Evolutionary conservation across 2,888 invertebrate species (phyloP).

Genomic region (Unio delphinus): DNA sequence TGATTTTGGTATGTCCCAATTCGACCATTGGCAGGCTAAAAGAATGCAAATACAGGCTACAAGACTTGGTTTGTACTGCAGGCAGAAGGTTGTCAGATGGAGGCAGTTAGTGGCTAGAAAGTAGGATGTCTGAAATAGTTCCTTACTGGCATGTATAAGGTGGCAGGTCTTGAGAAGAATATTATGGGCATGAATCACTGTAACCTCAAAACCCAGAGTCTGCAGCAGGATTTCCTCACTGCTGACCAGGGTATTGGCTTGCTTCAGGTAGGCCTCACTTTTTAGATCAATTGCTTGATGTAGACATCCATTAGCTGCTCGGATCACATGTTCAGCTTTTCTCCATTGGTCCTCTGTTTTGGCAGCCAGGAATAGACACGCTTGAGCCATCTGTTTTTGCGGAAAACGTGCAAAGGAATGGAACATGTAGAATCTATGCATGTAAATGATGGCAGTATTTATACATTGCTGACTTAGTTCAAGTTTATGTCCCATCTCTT

Average conservation of each 20-base stretch:
- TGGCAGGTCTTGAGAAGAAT: conserved; percentile 92
- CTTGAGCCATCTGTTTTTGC: conserved; percentile 90
- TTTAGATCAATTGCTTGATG: conserved; percentile 81
- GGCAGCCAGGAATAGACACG: conserved; percentile 95
- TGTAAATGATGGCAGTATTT: conserved; percentile 98
- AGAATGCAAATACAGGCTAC: conserved; percentile 99
- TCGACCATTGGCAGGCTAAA: conserved; percentile 97
- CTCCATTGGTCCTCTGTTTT: conserved; percentile 99
- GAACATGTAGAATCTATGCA: conserved; percentile 99
- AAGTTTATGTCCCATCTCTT: conserved; percentile 93
- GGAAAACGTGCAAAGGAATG: conserved; percentile 97
- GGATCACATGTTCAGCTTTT: conserved; percentile 97
- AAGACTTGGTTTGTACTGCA: conserved; percentile 95
- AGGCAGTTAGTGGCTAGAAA: conserved; percentile 99
- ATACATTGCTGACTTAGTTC: conserved; percentile 98
- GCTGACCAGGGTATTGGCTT: conserved; percentile 93
- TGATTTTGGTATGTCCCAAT: conserved; percentile 96
- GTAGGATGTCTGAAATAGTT: conserved; percentile 97
- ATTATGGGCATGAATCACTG: conserved; percentile 96
- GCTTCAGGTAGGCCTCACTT: conserved; percentile 82
- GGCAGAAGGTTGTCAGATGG: conserved; percentile 97
- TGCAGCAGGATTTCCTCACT: conserved; percentile 97
- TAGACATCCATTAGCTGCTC: conserved; percentile 90
- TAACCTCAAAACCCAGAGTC: conserved; percentile 97
- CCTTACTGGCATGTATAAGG: conserved; percentile 90